phyloP scores from a whole-genome alignment of 2,797 vertebrate species.

The Myioborus miniatus region DNA sequence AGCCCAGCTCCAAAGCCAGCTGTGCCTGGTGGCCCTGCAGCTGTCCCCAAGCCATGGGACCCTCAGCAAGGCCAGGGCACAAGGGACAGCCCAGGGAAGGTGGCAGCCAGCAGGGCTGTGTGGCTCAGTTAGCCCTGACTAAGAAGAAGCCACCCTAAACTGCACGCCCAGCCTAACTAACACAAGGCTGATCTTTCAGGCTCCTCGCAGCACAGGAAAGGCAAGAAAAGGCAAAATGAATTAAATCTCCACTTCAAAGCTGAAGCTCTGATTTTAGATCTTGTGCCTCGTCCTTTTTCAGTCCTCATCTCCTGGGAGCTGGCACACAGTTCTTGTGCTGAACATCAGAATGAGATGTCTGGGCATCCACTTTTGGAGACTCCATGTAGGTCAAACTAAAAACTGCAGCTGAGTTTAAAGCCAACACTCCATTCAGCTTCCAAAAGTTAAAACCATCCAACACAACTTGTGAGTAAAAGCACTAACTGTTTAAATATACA shows the following conservation, averaged over 20 bases:
- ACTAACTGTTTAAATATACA: neutral
- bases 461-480: neutral
- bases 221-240: conserved; percentile 47
- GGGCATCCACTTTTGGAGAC: neutral
- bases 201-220: neutral
- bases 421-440: neutral
- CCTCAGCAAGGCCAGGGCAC: neutral
- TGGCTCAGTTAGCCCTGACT: neutral
- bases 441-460: neutral
- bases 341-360: neutral
- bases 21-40: neutral
- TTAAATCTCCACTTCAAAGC: neutral
- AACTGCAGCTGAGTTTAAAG: neutral
- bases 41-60: neutral
- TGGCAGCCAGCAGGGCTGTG: neutral
- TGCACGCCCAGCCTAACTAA: neutral
- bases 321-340: neutral
- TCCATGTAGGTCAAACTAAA: rapidly evolving
- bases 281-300: neutral
- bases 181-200: neutral
- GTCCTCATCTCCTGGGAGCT: neutral
- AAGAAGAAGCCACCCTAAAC: neutral
- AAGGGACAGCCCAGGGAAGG: neutral
- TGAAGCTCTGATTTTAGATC: conserved; percentile 20
- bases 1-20: neutral